These are phyloP conservation scores for Leptinotarsa defecta DNA, from an alignment of 1,140 invertebrate genomes.

Conservation along the genomic window DNA sequence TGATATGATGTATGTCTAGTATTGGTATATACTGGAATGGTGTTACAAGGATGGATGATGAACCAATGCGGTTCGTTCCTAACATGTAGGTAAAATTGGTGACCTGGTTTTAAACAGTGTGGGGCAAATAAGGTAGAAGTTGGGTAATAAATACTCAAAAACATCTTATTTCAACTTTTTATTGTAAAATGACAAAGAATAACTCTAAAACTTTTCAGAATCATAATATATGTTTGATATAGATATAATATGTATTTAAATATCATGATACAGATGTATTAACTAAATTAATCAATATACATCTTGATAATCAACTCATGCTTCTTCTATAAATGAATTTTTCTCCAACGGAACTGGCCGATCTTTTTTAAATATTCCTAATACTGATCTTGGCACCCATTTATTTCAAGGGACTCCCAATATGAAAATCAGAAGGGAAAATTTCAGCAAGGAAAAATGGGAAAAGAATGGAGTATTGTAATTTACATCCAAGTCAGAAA, in stretches of 20 bases:
- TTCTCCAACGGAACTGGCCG: constrained; percentile 52
- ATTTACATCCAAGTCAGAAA: not conserved
- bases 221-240: constrained; percentile 54
- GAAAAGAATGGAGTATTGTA: not conserved
- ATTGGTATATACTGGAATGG: no score
- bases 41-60: no score
- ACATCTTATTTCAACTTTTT: constrained; percentile 46
- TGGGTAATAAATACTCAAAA: not conserved
- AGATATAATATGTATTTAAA: constrained; percentile 54
- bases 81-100: no score
- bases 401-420: constrained; percentile 24
- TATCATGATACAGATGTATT: constrained; percentile 53
- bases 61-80: no score
- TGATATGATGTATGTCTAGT: no score
- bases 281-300: constrained; percentile 45
- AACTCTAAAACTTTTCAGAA: constrained; percentile 56
- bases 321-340: constrained; percentile 37
- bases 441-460: constrained; percentile 1
- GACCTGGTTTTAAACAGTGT: no score
- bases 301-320: constrained; percentile 41
- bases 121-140: no score
- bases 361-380: constrained; percentile 44
- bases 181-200: constrained; percentile 58
- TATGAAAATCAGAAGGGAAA: constrained; percentile 5
- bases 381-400: constrained; percentile 55